Base-by-base conservation (phyloP, 2,888 invertebrate genomes). In the Drosophila flavopinicola region DNA sequence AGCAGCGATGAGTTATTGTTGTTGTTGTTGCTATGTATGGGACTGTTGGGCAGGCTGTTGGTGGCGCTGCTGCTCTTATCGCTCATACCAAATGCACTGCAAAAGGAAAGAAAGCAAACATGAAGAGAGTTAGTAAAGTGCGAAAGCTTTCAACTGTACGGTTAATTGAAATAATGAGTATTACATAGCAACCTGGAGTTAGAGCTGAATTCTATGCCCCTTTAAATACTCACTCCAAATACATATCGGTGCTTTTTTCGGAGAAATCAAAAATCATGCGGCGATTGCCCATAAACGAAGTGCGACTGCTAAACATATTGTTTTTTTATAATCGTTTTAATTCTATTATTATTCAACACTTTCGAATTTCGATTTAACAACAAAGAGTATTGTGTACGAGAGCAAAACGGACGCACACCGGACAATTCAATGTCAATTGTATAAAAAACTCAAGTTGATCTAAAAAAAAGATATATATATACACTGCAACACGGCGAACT, bases 41-140 rank as follows among this genome's bases (percentile, higher is more conserved):
- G 91, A 75, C 89, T 90, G 52, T 89, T 90, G 51, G 90, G 90
- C 73, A 91, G 87, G 83, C 90, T 91, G 64, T 87, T 91, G 64
- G 88, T 90, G 54, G 89, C 61, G 41, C 79, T 90, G 84, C 90
- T 91, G 60, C 89, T 89, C 82, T 89, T 91, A 71, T 91, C 91
- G 83, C 88, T 91, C 90, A 91, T 90, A 76, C 90, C 91, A 90
- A 90, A 90, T 75, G 91, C 85, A 89, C 90, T 91, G 82, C 2
- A 82, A 85, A 37, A 32, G 58, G 5, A 66, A 11, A 63, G 6
- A 57, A 7, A 41, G 9, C 25, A 4, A 15, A 27, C 0, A 30
- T 38, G 6, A 38, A 57, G 37, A 57, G 25, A 23, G 25, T 35
- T 13, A 38, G 41, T n/a, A 32, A n/a, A 13, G 25, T 11, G 23